Base-by-base conservation (phyloP, 37 sponge, comb jelly and placozoan genomes). In the Tethya wilhelma region DNA sequence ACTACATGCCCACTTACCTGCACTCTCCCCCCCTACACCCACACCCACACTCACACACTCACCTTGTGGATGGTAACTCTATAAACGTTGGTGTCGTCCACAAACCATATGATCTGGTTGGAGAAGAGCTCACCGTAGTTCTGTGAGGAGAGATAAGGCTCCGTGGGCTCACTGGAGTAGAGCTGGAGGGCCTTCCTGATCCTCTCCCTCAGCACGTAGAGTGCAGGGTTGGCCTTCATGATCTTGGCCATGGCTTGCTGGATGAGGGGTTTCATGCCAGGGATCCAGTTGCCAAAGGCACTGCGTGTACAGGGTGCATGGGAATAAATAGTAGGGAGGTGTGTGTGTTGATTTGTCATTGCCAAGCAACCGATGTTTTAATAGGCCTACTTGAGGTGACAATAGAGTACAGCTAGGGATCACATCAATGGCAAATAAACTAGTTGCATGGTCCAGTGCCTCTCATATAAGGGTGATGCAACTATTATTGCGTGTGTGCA, bases 71-170 rank as follows among this genome's bases (percentile, higher is more conserved):
- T 98, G 75, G 99, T 98, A 40, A 98, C 99, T 46, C 99, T 64
- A 85, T 98, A 98, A 49, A 98, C 99, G 45, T 98, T 98, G 42
- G 99, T 98, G 80, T 98, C 99, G 58, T 98, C 99, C 29, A 98
- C 99, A 92, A 98, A 98, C 99, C 99, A 98, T 64, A 98, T 98
- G 81, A 98, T 98, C 81, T 98, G 99, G 71, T 98, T 98, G 55
- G 97, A 96, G 93, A 98, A 98, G 29, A 98, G 89, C 70, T 98
- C 99, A 40, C 99, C 99, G 41, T 98, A 98, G 89, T 98, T 98
- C 77, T 98, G 99, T 17, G 99, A 98, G 53, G 97, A 96, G 66
- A 98, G 93, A 80, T 98, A 98, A 17, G 99, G 99, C 70, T 98
- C 99, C 0, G 99, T 98, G 32, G 99, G 99, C 59, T 98, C 99